phyloP scores from a whole-genome alignment of 2,113 vertebrate genomes.

The Halcyon malimbica region DNA sequence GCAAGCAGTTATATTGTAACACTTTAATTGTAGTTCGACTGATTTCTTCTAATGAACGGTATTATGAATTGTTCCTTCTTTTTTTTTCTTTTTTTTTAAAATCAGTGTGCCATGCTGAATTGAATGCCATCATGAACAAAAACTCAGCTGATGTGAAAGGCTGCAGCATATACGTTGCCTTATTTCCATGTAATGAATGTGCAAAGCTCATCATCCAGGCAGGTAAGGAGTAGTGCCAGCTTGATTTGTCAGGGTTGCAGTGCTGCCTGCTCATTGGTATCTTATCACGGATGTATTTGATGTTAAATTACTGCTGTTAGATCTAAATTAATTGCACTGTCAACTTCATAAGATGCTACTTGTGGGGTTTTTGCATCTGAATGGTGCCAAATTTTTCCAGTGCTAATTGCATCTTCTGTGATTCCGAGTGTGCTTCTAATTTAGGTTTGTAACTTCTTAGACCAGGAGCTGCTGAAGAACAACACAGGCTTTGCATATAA shows the following conservation, averaged over 20 bases:
- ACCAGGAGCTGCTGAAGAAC: conserved; percentile 75
- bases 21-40: conserved; percentile 48
- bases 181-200: conserved; percentile 98
- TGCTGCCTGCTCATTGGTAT: conserved; percentile 12
- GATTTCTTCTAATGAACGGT: conserved; percentile 14
- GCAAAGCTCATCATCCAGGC: conserved; percentile 98
- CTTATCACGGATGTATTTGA: conserved; percentile 47
- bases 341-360: conserved; percentile 69
- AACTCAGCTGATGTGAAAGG: conserved; percentile 94
- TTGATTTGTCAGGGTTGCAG: conserved; percentile 41
- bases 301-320: conserved; percentile 68
- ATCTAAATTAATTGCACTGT: conserved; percentile 77
- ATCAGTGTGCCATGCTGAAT: conserved; percentile 94
- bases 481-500: conserved; percentile 74
- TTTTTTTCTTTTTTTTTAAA: neutral
- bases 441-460: conserved; percentile 79
- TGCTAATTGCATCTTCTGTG: conserved; percentile 80
- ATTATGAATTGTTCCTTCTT: conserved; percentile 2
- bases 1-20: conserved; percentile 28
- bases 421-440: conserved; percentile 79
- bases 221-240: conserved; percentile 77
- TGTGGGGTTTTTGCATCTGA: conserved; percentile 51
- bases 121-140: conserved; percentile 99
- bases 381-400: conserved; percentile 72
- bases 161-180: conserved; percentile 92